Conservation (phyloP, 2,113 vertebrate species). For the Callorhinus ursinus region DNA sequence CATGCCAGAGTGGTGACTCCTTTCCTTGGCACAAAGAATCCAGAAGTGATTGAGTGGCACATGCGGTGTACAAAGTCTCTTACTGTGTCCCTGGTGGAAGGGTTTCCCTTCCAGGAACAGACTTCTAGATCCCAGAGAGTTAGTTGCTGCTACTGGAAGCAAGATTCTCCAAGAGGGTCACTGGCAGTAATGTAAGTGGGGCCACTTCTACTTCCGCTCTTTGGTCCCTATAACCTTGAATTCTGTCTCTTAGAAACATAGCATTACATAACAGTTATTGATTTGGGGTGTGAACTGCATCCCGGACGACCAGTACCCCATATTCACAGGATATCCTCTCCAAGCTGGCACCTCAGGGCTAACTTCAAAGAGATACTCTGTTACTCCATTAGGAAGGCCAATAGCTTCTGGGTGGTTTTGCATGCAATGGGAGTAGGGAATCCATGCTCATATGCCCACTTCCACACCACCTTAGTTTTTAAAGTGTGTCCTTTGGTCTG, state of each 20-base stretch:
- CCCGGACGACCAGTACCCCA: background rate
- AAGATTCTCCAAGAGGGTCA: background rate
- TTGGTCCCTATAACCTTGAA: background rate
- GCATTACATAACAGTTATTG: background rate
- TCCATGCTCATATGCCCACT: background rate
- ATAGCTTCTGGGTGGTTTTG: background rate
- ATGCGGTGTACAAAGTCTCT: background rate
- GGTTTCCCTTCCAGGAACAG: background rate
- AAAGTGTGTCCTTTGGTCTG: background rate
- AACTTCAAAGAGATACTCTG: background rate
- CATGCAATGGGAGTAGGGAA: background rate
- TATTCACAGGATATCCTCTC: background rate
- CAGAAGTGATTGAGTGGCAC: background rate
- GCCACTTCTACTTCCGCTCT: background rate
- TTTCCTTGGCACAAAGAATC: background rate
- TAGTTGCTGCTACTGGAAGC: background rate
- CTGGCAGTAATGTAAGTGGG: background rate
- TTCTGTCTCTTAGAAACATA: background rate
- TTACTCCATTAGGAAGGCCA: background rate
- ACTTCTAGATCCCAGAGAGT: background rate
- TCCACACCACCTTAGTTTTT: background rate
- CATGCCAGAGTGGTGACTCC: background rate
- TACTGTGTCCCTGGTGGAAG: background rate
- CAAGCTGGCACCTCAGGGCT: background rate
- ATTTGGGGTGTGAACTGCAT: background rate